Evolutionary conservation across 2,888 invertebrate species (phyloP), one percentile per base, ranked within the genome.

Genomic region (Smittia aterrima): DNA sequence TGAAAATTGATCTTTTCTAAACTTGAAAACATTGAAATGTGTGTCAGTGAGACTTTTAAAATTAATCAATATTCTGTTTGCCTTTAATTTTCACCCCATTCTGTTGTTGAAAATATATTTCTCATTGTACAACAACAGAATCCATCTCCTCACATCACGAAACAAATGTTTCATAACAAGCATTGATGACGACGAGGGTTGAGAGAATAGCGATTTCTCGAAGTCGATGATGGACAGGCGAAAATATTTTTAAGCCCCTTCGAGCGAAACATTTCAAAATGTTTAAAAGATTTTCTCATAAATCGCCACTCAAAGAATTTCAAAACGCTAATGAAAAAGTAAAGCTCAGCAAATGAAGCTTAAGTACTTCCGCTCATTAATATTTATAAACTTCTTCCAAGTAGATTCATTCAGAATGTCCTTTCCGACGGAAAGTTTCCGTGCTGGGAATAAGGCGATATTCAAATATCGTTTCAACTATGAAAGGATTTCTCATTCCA

Each of bases 301-400:
- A 32, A 32, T 32, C 32, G 32, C 32, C 32, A 11, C 47, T 47
- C 47, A 47, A 47, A n/a, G 11, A 13, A n/a, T 47, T 47, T n/a
- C n/a, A n/a, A n/a, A n/a, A n/a, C 16, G 47, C 47, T 47, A 47
- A 47, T 47, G 16, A 47, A 47, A 13, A 47, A 47, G 16, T 47
- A 47, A 47, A 47, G 47, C 47, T 47, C 13, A n/a, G 47, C 47
- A 72, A 72, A 54, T 20, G 62, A 38, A 64, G n/a, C 27, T 64
- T 27, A 27, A 25, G 41, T 18, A 18, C 62, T 72, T 40, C 24
- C 70, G 70, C 40, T 72, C 72, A 72, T 72, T 71, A 71, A 71
- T 71, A 71, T 71, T 71, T 71, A 71, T 71, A 53, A 71, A 41
- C 47, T 16, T n/a, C 47, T 47, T 47, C 47, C 2, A 13, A 47